These are phyloP conservation scores for Apeira syringaria DNA, from an alignment of 2,888 invertebrate species.

Conservation along the genomic window DNA sequence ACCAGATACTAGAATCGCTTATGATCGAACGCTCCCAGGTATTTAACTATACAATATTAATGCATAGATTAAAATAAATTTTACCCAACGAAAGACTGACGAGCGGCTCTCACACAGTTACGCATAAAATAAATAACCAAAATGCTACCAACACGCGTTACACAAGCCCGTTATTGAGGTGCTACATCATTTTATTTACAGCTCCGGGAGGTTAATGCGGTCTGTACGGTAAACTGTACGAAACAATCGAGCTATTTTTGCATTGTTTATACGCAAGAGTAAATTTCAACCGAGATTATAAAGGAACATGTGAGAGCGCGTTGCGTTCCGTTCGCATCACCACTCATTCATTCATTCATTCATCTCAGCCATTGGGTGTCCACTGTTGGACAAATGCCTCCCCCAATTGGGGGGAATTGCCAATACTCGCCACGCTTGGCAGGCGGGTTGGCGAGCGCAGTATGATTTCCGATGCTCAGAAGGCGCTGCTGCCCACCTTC, in stretches of 20 bases:
- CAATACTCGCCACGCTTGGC: too few species aligned
- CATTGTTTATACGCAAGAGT: constrained; percentile 49
- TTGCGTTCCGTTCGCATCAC: constrained; percentile 1
- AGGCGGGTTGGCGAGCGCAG: too few species aligned
- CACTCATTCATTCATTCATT: too few species aligned
- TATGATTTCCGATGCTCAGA: too few species aligned
- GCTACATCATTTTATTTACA: constrained; percentile 80
- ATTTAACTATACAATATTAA: constrained; percentile 75
- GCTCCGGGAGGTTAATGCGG: constrained; percentile 70
- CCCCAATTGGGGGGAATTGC: too few species aligned
- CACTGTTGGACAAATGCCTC: too few species aligned
- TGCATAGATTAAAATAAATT: constrained; percentile 74
- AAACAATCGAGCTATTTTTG: constrained; percentile 72
- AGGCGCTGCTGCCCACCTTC: too few species aligned
- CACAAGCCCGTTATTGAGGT: constrained; percentile 67
- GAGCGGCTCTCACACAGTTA: constrained; percentile 54
- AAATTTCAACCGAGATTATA: constrained; percentile 38
- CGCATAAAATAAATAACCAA: constrained; percentile 76
- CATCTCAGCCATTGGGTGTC: too few species aligned
- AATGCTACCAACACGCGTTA: constrained; percentile 66
- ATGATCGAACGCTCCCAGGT: constrained; percentile 79
- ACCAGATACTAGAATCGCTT: constrained; percentile 72
- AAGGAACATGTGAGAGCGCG: constrained; percentile 6
- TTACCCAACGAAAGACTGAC: constrained; percentile 66
- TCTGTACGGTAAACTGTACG: constrained; percentile 58